Evolutionary conservation across 2,888 invertebrate genomes (phyloP).

Genomic region (Meteorus colon): DNA sequence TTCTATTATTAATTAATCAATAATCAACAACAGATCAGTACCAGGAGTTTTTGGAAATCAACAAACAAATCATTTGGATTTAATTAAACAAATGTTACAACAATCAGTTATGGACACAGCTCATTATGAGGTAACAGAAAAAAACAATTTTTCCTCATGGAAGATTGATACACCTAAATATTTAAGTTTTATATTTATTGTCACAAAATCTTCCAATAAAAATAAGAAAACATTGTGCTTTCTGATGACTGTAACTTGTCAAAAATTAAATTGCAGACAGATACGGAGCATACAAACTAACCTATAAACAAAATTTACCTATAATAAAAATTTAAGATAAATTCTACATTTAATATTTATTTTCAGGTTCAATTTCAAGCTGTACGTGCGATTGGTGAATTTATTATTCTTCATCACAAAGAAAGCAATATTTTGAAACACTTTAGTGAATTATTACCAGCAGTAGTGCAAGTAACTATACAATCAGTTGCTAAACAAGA

Average conservation of each 20-base stretch:
- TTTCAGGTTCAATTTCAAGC: constrained; percentile 83
- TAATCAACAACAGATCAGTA: constrained; percentile 79
- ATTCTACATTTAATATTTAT: background rate
- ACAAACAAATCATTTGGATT: constrained; percentile 90
- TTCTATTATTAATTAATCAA: background rate
- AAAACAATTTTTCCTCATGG: constrained; percentile 43
- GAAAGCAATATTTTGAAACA: constrained; percentile 92
- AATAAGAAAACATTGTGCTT: constrained; percentile 67
- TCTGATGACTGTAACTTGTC: constrained; percentile 77
- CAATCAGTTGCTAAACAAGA: constrained; percentile 89
- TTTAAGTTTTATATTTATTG: constrained; percentile 53
- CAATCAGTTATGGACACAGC: constrained; percentile 85
- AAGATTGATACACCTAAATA: constrained; percentile 66
- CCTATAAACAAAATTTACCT: background rate
- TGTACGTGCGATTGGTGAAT: constrained; percentile 88
- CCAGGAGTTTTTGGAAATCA: constrained; percentile 98
- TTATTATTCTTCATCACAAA: constrained; percentile 94
- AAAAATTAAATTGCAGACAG: constrained; percentile 77
- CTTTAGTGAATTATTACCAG: constrained; percentile 89
- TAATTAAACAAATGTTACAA: constrained; percentile 96
- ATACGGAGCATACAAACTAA: constrained; percentile 75
- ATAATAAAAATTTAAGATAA: constrained; percentile 14
- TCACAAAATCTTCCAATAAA: constrained; percentile 73
- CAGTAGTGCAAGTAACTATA: constrained; percentile 84
- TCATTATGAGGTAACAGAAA: constrained; percentile 77